Evolutionary conservation across 2,113 vertebrate species (phyloP).

Genomic region (Cromileptes altivelis): DNA sequence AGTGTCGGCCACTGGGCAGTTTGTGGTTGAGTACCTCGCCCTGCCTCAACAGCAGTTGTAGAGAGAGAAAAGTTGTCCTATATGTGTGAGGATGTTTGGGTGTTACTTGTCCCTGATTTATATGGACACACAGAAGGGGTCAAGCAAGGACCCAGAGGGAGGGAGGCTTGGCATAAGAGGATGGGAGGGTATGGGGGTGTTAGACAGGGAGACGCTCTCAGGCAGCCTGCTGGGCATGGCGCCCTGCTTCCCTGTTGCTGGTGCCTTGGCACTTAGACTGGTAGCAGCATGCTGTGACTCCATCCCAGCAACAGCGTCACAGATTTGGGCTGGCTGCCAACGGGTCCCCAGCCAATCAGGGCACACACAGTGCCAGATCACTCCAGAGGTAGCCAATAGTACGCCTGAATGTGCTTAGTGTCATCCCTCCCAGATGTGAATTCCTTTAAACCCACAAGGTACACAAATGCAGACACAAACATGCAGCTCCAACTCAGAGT

Average conservation of each 20-base stretch:
- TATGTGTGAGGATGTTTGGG: slow-evolving; percentile 24
- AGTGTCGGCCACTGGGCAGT: slow-evolving; percentile 5
- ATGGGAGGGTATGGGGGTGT: slow-evolving; percentile 10
- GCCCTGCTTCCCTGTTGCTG: slow-evolving; percentile 55
- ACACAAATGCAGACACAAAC: slow-evolving; percentile 63
- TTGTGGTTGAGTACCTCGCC: slow-evolving; percentile 17
- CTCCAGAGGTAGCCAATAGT: slow-evolving; percentile 68
- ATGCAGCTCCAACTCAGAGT: slow-evolving; percentile 1
- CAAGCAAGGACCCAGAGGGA: slow-evolving; percentile 34
- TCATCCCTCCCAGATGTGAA: slow-evolving; percentile 73
- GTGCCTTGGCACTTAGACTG: slow-evolving; percentile 62
- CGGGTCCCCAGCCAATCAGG: slow-evolving; percentile 65
- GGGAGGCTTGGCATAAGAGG: slow-evolving; percentile 8
- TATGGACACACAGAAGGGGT: slow-evolving; percentile 10
- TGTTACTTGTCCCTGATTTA: slow-evolving; percentile 29
- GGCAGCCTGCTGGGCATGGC: slow-evolving; percentile 59
- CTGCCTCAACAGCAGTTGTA: slow-evolving; percentile 2
- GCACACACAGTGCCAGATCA: slow-evolving; percentile 52
- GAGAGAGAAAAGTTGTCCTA: neutral
- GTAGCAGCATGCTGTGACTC: slow-evolving; percentile 66
- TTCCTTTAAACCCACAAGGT: slow-evolving; percentile 74
- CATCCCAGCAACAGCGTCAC: slow-evolving; percentile 82
- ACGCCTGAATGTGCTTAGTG: slow-evolving; percentile 30
- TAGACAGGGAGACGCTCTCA: slow-evolving; percentile 56
- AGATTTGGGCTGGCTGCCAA: slow-evolving; percentile 62